Evolutionary conservation across 2,888 invertebrate genomes (phyloP), one percentile per base, ranked within the genome.

Genomic region (Geotrupes spiniger): DNA sequence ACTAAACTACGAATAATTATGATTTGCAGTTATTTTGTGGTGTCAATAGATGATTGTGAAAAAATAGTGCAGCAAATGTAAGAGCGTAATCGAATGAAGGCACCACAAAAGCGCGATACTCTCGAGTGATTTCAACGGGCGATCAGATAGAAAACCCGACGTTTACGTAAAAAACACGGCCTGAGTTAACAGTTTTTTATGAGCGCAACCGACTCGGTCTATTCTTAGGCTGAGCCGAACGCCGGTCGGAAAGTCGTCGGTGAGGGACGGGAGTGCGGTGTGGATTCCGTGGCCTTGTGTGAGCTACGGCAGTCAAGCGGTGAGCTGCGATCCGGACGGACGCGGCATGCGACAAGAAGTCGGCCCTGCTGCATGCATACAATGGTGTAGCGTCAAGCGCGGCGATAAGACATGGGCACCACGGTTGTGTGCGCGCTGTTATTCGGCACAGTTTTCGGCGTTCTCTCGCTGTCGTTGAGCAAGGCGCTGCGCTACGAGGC

Each of bases 401-500:
- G 50, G 54, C 27, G 17, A 57, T 46, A 39, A 63, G 63, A 61
- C 46, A 70, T 70, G 69, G 76, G 76, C 69, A 77, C 77, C 67
- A 76, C 77, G 65, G 76, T 78, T 63, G 76, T 79, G 70, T 77
- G 79, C 69, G 77, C 79, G 64, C 74, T 80, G 66, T 71, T 80
- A 55, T 72, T 80, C 65, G 78, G 80, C 63, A 79, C 80, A 68
- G 76, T 80, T 66, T 79, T 81, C 71, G 79, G 80, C 52, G 80
- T 79, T 54, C 71, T 81, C 50, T 78, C 80, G 53, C 79, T 80
- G 53, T 80, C 80, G 54, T 69, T 80, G 46, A 79, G 86, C 69
- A 80, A 80, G 64, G 78, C 80, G 57, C 60, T 74, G 31, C 81
- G 86, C 55, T 87, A 88, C 73, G 86, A 87, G 68, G 87, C 87